These are phyloP conservation scores for Cephalopachus bancanus DNA, from an alignment of 2,797 vertebrate species.

Conservation along the genomic window DNA sequence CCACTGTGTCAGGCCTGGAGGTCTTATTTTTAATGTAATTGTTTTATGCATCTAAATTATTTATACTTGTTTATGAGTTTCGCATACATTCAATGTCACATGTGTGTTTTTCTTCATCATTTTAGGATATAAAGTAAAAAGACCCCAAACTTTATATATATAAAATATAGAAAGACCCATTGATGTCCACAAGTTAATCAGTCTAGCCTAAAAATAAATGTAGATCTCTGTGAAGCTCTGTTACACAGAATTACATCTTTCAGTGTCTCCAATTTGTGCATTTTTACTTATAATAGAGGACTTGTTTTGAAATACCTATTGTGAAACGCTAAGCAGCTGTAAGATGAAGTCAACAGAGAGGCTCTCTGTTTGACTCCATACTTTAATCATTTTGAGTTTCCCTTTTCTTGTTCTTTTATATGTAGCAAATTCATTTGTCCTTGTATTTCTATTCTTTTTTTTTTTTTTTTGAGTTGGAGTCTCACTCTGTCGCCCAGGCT, in stretches of 20 bases:
- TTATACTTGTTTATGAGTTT: not conserved
- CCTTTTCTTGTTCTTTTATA: not conserved
- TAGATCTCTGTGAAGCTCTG: not conserved
- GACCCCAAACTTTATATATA: too few relatives aligned
- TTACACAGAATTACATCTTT: not conserved
- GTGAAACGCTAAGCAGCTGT: not conserved
- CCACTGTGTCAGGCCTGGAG: too few relatives aligned
- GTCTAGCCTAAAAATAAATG: not conserved
- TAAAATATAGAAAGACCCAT: not conserved
- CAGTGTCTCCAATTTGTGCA: not conserved
- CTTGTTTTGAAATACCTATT: not conserved
- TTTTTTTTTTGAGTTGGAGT: not conserved
- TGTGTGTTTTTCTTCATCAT: too few relatives aligned
- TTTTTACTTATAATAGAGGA: not conserved
- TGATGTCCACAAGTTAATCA: not conserved
- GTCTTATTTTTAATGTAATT: not conserved
- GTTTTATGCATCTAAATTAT: not conserved
- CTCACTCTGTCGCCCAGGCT: too few relatives aligned
- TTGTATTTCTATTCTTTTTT: not conserved
- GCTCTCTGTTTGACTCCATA: not conserved
- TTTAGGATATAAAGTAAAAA: not conserved
- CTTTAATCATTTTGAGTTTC: not conserved
- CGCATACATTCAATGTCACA: not conserved
- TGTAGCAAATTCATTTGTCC: not conserved
- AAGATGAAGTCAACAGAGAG: not conserved